Conservation (phyloP, 2,888 invertebrate species). For the Spialia ferax region DNA sequence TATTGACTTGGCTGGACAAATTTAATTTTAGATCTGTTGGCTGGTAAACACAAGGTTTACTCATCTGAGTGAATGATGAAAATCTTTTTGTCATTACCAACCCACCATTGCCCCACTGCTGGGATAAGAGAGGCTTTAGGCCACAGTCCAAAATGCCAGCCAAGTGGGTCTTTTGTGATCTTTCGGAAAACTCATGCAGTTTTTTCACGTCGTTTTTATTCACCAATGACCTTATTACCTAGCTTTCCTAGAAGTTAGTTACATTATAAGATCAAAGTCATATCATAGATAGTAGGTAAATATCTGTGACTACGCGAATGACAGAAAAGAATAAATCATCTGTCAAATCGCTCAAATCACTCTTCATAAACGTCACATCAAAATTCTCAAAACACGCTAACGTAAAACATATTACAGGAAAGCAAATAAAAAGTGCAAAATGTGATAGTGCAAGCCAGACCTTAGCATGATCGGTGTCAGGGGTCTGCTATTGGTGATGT, state of each 20-base stretch:
- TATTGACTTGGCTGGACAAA: constrained; percentile 14
- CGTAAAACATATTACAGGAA: constrained; percentile 40
- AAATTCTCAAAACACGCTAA: constrained; percentile 48
- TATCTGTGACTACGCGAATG: constrained; percentile 29
- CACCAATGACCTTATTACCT: too few relatives aligned
- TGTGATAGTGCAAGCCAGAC: constrained; percentile 46
- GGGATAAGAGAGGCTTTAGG: too few relatives aligned
- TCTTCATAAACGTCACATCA: constrained; percentile 50
- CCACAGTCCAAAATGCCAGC: too few relatives aligned
- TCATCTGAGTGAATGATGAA: too few relatives aligned
- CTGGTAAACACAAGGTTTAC: constrained; percentile 1
- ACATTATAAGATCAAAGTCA: too few relatives aligned
- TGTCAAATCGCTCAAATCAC: constrained; percentile 45
- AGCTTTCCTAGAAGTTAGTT: background rate
- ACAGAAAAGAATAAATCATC: constrained; percentile 53
- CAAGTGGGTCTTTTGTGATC: too few relatives aligned
- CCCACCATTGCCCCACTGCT: too few relatives aligned
- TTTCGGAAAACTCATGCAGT: too few relatives aligned
- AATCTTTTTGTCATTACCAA: too few relatives aligned
- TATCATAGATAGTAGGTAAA: constrained; percentile 40
- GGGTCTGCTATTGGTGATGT: constrained; percentile 67
- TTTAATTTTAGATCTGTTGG: background rate
- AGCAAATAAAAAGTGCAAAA: constrained; percentile 50
- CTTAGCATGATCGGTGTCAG: constrained; percentile 61
- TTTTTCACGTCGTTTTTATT: too few relatives aligned